Evolutionary conservation across 2,113 vertebrate species (phyloP), one percentile per base, ranked within the genome.

Genomic region (Sturnus vulgaris): DNA sequence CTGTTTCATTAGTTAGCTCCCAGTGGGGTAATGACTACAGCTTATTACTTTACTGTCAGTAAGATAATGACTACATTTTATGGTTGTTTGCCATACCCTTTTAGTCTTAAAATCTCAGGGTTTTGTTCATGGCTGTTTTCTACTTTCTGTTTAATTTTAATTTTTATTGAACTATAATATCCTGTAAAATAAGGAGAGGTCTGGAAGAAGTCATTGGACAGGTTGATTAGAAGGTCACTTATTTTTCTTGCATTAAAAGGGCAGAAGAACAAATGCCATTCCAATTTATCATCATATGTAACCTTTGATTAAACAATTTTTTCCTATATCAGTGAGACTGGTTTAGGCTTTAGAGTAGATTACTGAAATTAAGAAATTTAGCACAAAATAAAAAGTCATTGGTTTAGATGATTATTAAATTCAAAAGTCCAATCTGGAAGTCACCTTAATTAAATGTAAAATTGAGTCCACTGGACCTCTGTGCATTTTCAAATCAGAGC

Each of bases 211-310:
- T 95, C 65, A 71, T 19, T 83, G 61, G 76, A 55, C 33, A 85
- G 42, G 65, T 92, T 93, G 88, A 93, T 94, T 90, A 82, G 73
- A 92, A 93, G 59, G 81, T 60, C 52, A 9, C 30, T 60, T 70
- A 27, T 90, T 95, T 88, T 86, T 69, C 84, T 94, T 75, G 47
- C 49, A 63, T 63, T 87, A 78, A 82, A 94, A 72, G 52, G 79
- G 31, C 84, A 79, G 80, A 92, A 89, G 59, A 95, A 59, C 40
- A 77, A 95, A 93, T 94, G 82, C 86, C 86, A 49, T 88, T 71
- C 46, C 77, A 69, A 89, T 95, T 96, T 94, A 97, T 96, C 95
- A 94, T 96, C 82, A 84, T 90, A 49, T 44, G 56, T 59, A 92
- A 76, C 71, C 71, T 96, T 86, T 94, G 92, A 95, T 93, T 96